Percentiles rank a stretch among this genome's conserved stretches.
These are phyloP conservation scores for Drosophila erecta DNA, from an alignment of 1,140 invertebrate species.

Conservation along the genomic window DNA sequence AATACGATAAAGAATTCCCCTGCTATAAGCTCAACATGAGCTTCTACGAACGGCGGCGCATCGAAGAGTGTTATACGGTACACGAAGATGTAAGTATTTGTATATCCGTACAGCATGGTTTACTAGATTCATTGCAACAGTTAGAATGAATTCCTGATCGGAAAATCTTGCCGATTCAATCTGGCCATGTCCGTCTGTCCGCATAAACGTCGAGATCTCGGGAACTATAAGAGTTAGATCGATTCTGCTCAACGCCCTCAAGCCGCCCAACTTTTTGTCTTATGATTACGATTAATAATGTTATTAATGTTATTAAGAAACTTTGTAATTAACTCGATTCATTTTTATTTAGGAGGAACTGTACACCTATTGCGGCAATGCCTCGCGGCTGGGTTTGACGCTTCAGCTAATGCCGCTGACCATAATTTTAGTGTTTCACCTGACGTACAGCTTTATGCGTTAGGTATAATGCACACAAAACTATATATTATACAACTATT, in stretches of 20 bases:
- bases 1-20: constrained; percentile 86
- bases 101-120: background rate
- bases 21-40: constrained; percentile 91
- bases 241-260: too few species aligned
- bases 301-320: too few species aligned
- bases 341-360: constrained; percentile 59
- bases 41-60: constrained; percentile 87
- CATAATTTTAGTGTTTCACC: constrained; percentile 79
- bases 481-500: constrained; percentile 49
- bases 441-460: constrained; percentile 75
- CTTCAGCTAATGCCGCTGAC: constrained; percentile 72
- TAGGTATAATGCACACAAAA: constrained; percentile 58
- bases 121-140: too few species aligned
- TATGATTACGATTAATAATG: too few species aligned
- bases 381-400: constrained; percentile 65
- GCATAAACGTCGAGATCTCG: too few species aligned
- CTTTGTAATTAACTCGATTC: background rate
- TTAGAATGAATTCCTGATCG: too few species aligned
- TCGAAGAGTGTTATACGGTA: constrained; percentile 90
- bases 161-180: too few species aligned
- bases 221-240: too few species aligned
- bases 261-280: too few species aligned
- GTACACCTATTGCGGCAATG: constrained; percentile 81
- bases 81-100: constrained; percentile 87
- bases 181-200: too few species aligned